Conservation (phyloP, 2,888 invertebrate species). For the Leptinotarsa peninsularis region DNA sequence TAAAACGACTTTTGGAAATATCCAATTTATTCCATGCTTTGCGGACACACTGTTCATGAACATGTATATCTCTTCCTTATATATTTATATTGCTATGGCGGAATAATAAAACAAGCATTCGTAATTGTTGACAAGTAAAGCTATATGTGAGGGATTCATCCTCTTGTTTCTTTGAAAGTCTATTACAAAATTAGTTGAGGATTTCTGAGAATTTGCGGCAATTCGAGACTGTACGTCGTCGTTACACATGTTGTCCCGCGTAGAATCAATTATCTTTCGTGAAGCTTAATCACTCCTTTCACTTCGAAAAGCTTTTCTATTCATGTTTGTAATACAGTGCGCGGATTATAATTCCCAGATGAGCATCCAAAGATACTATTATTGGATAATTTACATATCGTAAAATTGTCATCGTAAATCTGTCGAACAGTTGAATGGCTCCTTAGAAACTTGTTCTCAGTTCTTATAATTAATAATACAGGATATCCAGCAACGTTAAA, state of each 20-base stretch:
- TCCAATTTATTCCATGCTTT: too few species aligned
- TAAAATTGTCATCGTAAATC: conserved; percentile 46
- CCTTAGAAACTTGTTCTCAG: conserved; percentile 40
- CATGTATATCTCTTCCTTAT: too few species aligned
- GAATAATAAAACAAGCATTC: too few species aligned
- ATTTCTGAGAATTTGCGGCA: too few species aligned
- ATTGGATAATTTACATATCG: conserved; percentile 48
- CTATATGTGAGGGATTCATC: too few species aligned
- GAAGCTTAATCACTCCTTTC: not conserved
- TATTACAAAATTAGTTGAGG: too few species aligned
- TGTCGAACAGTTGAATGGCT: conserved; percentile 33
- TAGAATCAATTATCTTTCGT: not conserved
- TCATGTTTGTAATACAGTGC: conserved; percentile 1
- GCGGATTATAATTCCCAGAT: conserved; percentile 11
- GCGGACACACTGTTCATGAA: too few species aligned
- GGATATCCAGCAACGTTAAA: conserved; percentile 29
- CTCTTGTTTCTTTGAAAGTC: too few species aligned
- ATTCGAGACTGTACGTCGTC: too few species aligned
- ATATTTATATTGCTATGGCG: too few species aligned
- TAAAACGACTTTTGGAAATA: too few species aligned
- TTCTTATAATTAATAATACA: conserved; percentile 37
- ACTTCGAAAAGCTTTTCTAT: not conserved
- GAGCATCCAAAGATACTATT: conserved; percentile 24
- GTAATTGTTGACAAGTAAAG: too few species aligned
- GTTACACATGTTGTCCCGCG: not conserved